phyloP scores from a whole-genome alignment of 2,113 vertebrate genomes.

The Oryzias woworae region DNA sequence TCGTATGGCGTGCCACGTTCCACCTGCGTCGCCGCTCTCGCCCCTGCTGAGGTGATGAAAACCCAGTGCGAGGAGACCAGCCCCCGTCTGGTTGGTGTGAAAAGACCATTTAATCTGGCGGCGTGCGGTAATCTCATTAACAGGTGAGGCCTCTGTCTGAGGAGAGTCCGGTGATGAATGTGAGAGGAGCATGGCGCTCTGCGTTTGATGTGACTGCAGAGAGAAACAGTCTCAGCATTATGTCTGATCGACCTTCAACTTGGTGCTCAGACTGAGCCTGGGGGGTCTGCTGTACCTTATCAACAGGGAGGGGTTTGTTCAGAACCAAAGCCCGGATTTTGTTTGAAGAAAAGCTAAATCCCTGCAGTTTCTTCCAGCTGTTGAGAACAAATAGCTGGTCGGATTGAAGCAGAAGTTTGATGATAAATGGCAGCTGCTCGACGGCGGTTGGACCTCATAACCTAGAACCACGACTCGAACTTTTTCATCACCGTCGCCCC shows the following conservation, averaged over 20 bases:
- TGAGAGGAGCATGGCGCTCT: slow-evolving; percentile 1
- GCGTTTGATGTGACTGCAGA: slow-evolving; percentile 43
- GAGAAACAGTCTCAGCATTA: slow-evolving; percentile 42
- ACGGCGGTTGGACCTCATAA: slow-evolving; percentile 4
- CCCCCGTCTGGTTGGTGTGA: slow-evolving; percentile 41
- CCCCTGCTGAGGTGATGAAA: slow-evolving; percentile 67
- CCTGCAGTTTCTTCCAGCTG: slow-evolving; percentile 12
- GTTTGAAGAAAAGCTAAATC: slow-evolving; percentile 28
- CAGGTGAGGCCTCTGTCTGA: slow-evolving; percentile 58
- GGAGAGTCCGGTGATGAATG: slow-evolving; percentile 6
- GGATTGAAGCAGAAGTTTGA: slow-evolving; percentile 23
- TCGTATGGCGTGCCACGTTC: slow-evolving; percentile 15
- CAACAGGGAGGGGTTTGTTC: slow-evolving; percentile 14
- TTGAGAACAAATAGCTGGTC: slow-evolving; percentile 10
- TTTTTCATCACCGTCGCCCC: neutral
- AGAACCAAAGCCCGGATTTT: slow-evolving; percentile 49
- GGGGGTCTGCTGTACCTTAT: slow-evolving; percentile 24
- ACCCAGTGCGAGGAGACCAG: slow-evolving; percentile 43
- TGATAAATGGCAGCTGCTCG: slow-evolving; percentile 11
- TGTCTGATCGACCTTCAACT: slow-evolving; percentile 31
- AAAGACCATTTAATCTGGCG: slow-evolving; percentile 69
- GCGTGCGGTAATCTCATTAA: slow-evolving; percentile 74
- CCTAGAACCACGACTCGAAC: neutral
- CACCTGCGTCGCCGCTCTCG: slow-evolving; percentile 15
- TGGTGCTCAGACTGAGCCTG: slow-evolving; percentile 14